Base-by-base conservation (phyloP, 1,140 invertebrate genomes). In the Potamilus streckersoni region DNA sequence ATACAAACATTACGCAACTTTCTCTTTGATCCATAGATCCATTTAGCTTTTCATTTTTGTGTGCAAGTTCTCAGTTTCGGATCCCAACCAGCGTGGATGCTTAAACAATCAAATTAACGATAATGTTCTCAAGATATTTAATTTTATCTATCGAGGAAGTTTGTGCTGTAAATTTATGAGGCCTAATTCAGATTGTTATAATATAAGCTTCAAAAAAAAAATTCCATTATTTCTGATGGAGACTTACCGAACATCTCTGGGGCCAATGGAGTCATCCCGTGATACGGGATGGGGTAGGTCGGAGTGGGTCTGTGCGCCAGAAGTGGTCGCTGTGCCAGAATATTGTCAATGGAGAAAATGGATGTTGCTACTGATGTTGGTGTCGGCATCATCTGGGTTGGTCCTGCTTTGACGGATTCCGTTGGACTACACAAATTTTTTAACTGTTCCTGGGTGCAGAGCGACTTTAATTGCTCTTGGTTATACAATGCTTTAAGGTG, bases 241-340 rank as follows among this genome's bases (percentile, higher is more conserved):
- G 38, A 72, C 75, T 77, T 77, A 77, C 75, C 75, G 61, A 77
- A 77, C 75, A 77, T 77, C 64, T 77, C 75, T 57, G 75, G 75
- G 13, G 75, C 64, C 16, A 77, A 38, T 19, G 72, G 75, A 11
- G 69, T 65, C 58, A 77, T 55, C 14, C 56, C 20, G 17, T 69
- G 75, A 38, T 77, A 77, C 23, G 75, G 75, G 49, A 69, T 72
- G n/a, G 75, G 75, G 59, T 77, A 77, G 1, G 75, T 77, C 27
- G 75, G 75, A 2, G 75, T 77, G 17, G 75, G 75, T 62, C 75
- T 65, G 58, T 77, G 75, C 8, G 75, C 70, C n/a, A 77, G 64
- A n/a, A 77, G 63, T 11, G 75, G 75, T 20, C 75, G 69, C 75
- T 72, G 69, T 56, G 75, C 72, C 55, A 77, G 38, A 16, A 77